Percentiles rank a stretch among this genome's conserved stretches.
phyloP scores from a whole-genome alignment of 2,113 vertebrate genomes.

The Accipiter virgatus region DNA sequence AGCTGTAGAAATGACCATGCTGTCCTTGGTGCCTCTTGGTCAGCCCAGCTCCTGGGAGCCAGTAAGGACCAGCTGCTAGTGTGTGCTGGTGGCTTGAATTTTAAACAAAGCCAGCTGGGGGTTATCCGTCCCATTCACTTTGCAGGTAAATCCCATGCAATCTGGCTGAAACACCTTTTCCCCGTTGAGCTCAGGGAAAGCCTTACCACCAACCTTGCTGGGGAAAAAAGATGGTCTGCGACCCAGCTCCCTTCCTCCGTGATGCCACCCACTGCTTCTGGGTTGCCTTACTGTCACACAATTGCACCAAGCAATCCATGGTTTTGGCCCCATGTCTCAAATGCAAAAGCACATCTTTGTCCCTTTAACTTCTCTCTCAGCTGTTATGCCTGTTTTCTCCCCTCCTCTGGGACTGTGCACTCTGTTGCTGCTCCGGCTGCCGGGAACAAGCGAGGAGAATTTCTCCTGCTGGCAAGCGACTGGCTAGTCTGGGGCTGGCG shows the following conservation, averaged over 20 bases:
- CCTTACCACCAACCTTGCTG: not conserved
- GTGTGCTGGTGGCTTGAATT: not conserved
- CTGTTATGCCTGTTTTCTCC: constrained; percentile 38
- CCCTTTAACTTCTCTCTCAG: constrained; percentile 50
- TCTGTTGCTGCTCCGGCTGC: constrained; percentile 60
- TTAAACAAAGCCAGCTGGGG: not conserved
- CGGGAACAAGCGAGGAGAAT: constrained; percentile 47
- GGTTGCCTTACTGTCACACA: not conserved
- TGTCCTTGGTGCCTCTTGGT: not conserved
- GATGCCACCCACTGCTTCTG: not conserved
- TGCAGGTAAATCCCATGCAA: not conserved
- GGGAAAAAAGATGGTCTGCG: not conserved
- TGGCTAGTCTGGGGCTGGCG: constrained; percentile 53
- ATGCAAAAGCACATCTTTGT: constrained; percentile 40
- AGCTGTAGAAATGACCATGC: not conserved
- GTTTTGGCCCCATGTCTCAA: not conserved
- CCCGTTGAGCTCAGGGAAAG: not conserved
- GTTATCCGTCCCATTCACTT: not conserved
- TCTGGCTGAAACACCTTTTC: not conserved
- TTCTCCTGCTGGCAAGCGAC: constrained; percentile 60
- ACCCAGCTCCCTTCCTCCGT: not conserved
- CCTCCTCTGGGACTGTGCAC: constrained; percentile 68
- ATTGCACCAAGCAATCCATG: not conserved
- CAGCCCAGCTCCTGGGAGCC: not conserved
- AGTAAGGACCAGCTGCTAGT: not conserved